A percentile compares a stretch with the other conserved stretches of the same genome.
These are phyloP conservation scores for Cataglyphis livida DNA, from an alignment of 2,888 invertebrate genomes.

Conservation along the genomic window DNA sequence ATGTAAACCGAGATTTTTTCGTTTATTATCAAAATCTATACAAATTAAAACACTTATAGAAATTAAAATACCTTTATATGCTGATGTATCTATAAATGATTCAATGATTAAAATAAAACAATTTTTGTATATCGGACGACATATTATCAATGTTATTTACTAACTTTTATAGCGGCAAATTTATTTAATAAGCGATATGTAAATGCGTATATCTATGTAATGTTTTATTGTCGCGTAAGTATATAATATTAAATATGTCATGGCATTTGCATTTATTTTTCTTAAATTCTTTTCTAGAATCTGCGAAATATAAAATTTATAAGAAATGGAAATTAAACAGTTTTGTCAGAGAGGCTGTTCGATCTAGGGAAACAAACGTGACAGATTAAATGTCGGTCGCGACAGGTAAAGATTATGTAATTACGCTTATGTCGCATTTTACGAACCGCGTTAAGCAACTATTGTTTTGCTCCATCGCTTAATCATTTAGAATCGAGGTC, in stretches of 20 bases:
- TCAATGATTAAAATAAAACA: no score
- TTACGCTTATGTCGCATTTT: constrained; percentile 64
- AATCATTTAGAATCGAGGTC: constrained; percentile 59
- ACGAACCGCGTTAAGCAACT: constrained; percentile 67
- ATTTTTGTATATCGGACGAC: no score
- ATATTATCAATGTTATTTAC: no score
- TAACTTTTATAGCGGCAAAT: no score
- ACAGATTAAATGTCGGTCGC: constrained; percentile 24
- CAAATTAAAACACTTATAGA: no score
- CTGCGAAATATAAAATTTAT: background rate
- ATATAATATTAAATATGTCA: background rate
- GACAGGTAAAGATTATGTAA: constrained; percentile 68
- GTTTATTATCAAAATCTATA: background rate
- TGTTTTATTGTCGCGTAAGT: no score
- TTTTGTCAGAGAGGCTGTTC: background rate
- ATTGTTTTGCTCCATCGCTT: constrained; percentile 56
- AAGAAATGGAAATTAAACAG: background rate
- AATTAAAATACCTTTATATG: no score
- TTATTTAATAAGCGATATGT: no score
- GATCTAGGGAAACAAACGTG: background rate
- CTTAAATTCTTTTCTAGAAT: background rate
- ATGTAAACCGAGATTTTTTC: background rate
- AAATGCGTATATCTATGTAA: no score
- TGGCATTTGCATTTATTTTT: background rate
- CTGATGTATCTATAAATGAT: no score